A percentile compares a stretch with the other conserved stretches of the same genome.
Conservation (phyloP, 2,797 vertebrate species). For the Zalophus californianus region DNA sequence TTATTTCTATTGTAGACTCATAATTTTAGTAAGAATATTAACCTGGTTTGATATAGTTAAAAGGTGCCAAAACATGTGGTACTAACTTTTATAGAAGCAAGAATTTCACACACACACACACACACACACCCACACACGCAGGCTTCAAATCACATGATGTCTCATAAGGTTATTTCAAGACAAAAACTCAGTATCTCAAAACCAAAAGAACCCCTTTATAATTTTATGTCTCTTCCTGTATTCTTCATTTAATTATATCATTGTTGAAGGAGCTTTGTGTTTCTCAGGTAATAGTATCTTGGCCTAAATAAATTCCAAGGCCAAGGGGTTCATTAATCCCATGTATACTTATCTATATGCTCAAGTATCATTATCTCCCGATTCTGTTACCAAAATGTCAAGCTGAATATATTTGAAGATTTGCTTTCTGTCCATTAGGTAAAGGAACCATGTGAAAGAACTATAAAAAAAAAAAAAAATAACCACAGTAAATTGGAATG, state of each 20-base stretch:
- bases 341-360: neutral
- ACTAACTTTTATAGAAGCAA: neutral
- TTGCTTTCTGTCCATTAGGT: neutral
- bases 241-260: neutral
- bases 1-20: neutral
- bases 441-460: neutral
- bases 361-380: neutral
- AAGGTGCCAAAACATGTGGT: neutral
- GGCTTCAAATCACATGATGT: neutral
- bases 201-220: neutral
- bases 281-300: conserved; percentile 6
- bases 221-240: neutral
- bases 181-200: neutral
- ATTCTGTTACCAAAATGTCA: conserved; percentile 59
- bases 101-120: neutral
- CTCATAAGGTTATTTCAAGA: neutral
- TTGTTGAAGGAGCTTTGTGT: neutral
- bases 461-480: neutral
- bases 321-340: conserved; percentile 1
- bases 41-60: neutral
- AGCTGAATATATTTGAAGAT: neutral
- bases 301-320: conserved; percentile 33
- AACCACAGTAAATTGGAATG: neutral
- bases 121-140: neutral
- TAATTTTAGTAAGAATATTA: conserved; percentile 55